Conservation (phyloP, 2,113 vertebrate genomes). For the Lates calcarifer region DNA sequence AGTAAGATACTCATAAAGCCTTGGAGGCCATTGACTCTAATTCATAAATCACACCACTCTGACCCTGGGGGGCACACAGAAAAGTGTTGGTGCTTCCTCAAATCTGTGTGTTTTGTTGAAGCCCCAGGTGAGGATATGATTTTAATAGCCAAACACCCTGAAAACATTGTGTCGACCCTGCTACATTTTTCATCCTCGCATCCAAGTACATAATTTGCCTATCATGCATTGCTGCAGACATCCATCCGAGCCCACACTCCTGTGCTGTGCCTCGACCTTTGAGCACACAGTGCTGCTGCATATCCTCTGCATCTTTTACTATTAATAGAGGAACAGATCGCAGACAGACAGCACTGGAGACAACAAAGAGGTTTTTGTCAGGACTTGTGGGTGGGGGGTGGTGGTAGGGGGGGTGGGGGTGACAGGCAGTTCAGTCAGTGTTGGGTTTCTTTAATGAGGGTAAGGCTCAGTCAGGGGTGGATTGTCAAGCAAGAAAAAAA, state of each 20-base stretch:
- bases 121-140: not conserved
- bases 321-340: conserved; percentile 11
- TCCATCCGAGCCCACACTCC: not conserved
- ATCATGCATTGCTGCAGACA: not conserved
- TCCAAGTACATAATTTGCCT: conserved; percentile 1
- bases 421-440: conserved; percentile 44
- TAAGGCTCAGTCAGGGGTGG: conserved; percentile 47
- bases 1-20: not conserved
- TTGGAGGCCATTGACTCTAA: not conserved
- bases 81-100: not conserved
- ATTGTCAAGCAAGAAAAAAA: conserved; percentile 43
- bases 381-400: too few species aligned
- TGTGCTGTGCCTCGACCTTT: not conserved
- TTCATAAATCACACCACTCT: conserved; percentile 7
- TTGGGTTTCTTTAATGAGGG: conserved; percentile 58
- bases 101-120: conserved; percentile 6
- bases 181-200: conserved; percentile 7
- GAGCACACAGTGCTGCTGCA: not conserved
- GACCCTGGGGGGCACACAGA: not conserved
- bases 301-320: conserved; percentile 23
- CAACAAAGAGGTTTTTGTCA: conserved; percentile 57
- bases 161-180: not conserved
- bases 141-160: not conserved
- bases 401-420: conserved; percentile 15
- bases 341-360: conserved; percentile 20